phyloP scores from a whole-genome alignment of 2,113 vertebrate species.

The Toxostoma redivivum region DNA sequence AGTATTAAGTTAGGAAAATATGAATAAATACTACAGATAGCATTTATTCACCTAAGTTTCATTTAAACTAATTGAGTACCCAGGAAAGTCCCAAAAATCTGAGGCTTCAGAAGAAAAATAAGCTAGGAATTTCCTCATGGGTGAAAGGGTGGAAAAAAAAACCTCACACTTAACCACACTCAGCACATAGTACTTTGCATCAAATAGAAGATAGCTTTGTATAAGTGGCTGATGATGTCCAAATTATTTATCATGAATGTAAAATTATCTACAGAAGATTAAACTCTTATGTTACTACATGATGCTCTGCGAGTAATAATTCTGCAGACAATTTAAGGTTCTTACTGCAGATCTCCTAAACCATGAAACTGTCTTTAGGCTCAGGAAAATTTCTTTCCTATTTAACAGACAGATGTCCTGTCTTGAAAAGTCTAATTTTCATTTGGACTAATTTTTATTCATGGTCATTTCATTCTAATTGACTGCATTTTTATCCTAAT shows the following conservation, averaged over 20 bases:
- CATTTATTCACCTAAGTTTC: neutral
- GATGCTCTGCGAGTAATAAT: neutral
- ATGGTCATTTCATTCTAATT: neutral
- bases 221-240: neutral
- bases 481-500: neutral
- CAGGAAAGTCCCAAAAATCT: neutral
- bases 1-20: neutral
- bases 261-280: neutral
- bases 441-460: neutral
- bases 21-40: neutral
- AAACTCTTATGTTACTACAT: neutral
- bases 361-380: neutral
- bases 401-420: neutral
- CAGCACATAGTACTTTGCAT: neutral
- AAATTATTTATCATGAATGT: neutral
- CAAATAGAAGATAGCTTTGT: neutral
- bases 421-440: neutral
- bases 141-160: neutral
- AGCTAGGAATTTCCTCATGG: neutral
- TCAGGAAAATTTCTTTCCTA: neutral
- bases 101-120: neutral
- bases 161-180: neutral
- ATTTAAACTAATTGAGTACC: neutral
- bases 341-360: neutral
- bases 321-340: neutral